These are phyloP conservation scores for Malurus leucopterus DNA, from an alignment of 2,797 vertebrate species.

Conservation along the genomic window DNA sequence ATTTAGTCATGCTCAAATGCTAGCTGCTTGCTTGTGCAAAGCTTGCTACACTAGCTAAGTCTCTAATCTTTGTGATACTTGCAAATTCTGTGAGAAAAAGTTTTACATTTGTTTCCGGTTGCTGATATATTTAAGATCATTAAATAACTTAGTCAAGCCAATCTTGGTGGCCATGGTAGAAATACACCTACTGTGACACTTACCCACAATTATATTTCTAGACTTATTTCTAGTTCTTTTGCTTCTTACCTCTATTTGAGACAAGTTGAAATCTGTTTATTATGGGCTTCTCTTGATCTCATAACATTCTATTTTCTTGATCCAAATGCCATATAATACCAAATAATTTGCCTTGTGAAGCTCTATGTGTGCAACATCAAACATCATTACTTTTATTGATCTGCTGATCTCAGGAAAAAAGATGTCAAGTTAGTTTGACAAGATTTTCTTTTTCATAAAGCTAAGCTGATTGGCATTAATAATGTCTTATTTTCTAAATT, in stretches of 20 bases:
- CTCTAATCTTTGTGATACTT: not conserved
- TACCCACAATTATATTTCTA: not conserved
- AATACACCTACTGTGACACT: not conserved
- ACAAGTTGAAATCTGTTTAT: not conserved
- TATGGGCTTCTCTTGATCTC: not conserved
- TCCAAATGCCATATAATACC: constrained; percentile 1
- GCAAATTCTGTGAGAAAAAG: not conserved
- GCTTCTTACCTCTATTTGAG: not conserved
- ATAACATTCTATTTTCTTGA: not conserved
- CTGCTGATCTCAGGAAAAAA: not conserved
- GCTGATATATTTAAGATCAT: not conserved
- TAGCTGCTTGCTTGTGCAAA: not conserved
- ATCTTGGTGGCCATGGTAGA: fast-evolving
- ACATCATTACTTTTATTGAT: constrained; percentile 24
- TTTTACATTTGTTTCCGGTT: not conserved
- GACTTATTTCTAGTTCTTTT: not conserved
- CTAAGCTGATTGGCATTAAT: not conserved
- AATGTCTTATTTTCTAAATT: not conserved
- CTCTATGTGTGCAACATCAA: not conserved
- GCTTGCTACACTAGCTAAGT: not conserved
- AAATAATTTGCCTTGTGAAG: not conserved
- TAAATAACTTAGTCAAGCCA: not conserved
- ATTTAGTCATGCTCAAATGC: not conserved
- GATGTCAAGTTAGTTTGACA: not conserved
- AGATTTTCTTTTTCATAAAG: constrained; percentile 11